These are phyloP conservation scores for Ptyas mucosa DNA, from an alignment of 2,113 vertebrate genomes.

Conservation along the genomic window DNA sequence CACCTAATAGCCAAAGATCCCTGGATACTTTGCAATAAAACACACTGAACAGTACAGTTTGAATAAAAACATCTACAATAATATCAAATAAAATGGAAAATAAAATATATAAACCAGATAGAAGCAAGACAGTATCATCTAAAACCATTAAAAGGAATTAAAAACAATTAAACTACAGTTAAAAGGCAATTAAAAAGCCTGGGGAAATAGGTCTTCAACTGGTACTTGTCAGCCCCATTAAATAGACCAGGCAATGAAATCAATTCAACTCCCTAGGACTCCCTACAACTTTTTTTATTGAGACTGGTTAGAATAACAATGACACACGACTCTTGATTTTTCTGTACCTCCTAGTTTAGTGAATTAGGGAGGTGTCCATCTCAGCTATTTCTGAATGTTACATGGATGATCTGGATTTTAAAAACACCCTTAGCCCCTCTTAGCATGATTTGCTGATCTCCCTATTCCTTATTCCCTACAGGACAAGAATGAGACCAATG, in stretches of 20 bases:
- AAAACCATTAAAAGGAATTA: neutral
- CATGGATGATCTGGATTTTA: neutral
- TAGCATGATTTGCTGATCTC: neutral
- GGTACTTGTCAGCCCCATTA: neutral
- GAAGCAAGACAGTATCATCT: neutral
- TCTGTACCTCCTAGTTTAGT: neutral
- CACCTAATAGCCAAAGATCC: neutral
- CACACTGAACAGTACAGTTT: neutral
- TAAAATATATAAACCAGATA: neutral
- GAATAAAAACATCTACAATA: neutral
- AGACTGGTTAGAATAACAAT: neutral
- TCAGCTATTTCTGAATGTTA: neutral
- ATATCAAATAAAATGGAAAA: neutral
- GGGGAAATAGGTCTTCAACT: neutral
- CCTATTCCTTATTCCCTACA: neutral
- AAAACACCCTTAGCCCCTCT: neutral
- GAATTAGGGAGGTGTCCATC: neutral
- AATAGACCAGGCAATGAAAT: neutral
- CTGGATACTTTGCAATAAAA: neutral
- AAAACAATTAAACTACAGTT: neutral
- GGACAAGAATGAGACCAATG: neutral
- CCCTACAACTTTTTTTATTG: neutral
- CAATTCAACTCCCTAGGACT: neutral
- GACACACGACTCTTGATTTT: neutral
- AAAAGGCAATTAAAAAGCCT: neutral